Evolutionary conservation across 92 coral and sea anemone species (phyloP).

Genomic region (Paragorgia papillata): DNA sequence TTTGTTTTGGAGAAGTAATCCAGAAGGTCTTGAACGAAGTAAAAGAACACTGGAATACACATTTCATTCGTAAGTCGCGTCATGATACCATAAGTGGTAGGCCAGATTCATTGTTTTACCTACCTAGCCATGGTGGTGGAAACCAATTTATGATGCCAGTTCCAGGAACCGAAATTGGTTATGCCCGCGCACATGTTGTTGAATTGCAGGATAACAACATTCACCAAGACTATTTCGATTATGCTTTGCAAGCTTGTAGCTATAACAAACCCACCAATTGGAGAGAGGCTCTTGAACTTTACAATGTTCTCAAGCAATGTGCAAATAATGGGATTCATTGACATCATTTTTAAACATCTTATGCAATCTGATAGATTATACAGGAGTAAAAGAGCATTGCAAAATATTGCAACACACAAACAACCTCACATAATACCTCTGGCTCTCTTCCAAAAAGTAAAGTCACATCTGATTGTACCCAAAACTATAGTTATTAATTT

Average conservation of each 20-base stretch:
- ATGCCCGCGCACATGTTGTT: slow-evolving; percentile 55
- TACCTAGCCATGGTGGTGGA: slow-evolving; percentile 59
- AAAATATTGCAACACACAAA: too few species aligned
- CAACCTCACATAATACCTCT: too few species aligned
- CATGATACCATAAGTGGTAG: slow-evolving; percentile 67
- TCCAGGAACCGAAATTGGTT: slow-evolving; percentile 55
- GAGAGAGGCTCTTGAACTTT: slow-evolving; percentile 58
- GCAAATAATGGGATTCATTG: slow-evolving; percentile 50
- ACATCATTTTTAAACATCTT: too few species aligned
- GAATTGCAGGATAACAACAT: slow-evolving; percentile 49
- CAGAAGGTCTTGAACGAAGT: slow-evolving; percentile 52
- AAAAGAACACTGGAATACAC: slow-evolving; percentile 73
- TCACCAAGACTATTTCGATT: slow-evolving; percentile 63
- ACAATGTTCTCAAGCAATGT: slow-evolving; percentile 49
- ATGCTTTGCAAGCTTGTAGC: slow-evolving; percentile 43
- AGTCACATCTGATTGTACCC: too few species aligned
- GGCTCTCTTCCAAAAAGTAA: too few species aligned
- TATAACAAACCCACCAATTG: slow-evolving; percentile 51
- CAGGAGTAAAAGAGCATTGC: too few species aligned
- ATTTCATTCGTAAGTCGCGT: slow-evolving; percentile 56
- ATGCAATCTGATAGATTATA: too few species aligned
- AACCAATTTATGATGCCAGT: slow-evolving; percentile 59
- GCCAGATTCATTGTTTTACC: slow-evolving; percentile 69
- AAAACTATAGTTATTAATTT: too few species aligned
- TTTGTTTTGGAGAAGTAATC: slow-evolving; percentile 58